These are phyloP conservation scores for Onychomys arenicola DNA, from an alignment of 2,797 vertebrate genomes.

Conservation along the genomic window DNA sequence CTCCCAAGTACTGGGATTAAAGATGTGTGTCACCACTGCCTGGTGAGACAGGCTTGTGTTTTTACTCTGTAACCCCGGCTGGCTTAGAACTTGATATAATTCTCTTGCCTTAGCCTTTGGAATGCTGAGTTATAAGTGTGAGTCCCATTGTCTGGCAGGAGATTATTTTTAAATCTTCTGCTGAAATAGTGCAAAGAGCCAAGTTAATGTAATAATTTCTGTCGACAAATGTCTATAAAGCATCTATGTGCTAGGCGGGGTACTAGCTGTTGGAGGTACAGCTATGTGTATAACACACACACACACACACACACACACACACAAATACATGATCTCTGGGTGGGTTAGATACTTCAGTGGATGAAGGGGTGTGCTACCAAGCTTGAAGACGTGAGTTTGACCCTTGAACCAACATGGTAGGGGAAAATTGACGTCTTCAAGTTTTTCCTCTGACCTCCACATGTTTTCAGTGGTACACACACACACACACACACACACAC, in stretches of 20 bases:
- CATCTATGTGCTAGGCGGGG: neutral
- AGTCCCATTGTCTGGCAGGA: neutral
- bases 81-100: neutral
- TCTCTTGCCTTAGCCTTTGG: neutral
- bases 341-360: neutral
- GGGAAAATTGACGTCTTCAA: neutral
- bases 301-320: no score
- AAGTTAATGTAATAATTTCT: slow-evolving; percentile 16
- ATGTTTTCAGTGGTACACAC: no score
- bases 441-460: neutral
- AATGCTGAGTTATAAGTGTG: neutral
- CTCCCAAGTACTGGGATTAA: neutral
- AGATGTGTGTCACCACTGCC: neutral
- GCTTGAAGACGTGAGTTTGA: neutral
- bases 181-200: neutral
- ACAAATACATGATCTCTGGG: neutral
- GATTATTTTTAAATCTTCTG: neutral
- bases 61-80: neutral
- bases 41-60: neutral
- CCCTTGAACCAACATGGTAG: neutral
- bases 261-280: neutral
- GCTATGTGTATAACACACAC: neutral
- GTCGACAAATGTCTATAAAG: neutral
- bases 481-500: neutral
- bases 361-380: neutral